A percentile compares a stretch with the other conserved stretches of the same genome.
phyloP scores from a whole-genome alignment of 2,888 invertebrate genomes.

The Prenolepis imparis region DNA sequence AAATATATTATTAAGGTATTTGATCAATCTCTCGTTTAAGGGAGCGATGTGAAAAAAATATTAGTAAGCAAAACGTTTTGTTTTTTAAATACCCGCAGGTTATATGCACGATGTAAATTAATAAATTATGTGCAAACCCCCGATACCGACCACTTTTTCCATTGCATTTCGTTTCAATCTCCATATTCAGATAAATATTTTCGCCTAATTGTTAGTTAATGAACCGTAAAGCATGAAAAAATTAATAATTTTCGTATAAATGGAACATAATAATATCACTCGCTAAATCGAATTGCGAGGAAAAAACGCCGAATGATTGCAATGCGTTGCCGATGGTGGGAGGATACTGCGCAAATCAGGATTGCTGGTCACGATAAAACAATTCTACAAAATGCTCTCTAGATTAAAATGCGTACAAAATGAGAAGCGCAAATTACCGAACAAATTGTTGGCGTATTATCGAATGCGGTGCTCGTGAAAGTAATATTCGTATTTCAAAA shows the following conservation, averaged over 20 bases:
- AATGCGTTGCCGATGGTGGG: constrained; percentile 19
- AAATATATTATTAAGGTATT: constrained; percentile 13
- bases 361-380: constrained; percentile 48
- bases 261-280: constrained; percentile 48
- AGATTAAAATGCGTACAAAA: constrained; percentile 56
- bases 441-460: constrained; percentile 53
- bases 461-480: constrained; percentile 46
- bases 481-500: constrained; percentile 56
- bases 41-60: constrained; percentile 32
- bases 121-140: constrained; percentile 51
- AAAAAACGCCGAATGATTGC: constrained; percentile 44
- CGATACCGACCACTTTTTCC: constrained; percentile 52
- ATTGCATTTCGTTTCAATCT: constrained; percentile 52
- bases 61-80: constrained; percentile 35
- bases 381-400: constrained; percentile 54
- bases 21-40: constrained; percentile 21
- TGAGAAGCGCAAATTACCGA: constrained; percentile 55
- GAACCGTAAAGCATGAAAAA: constrained; percentile 55
- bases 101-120: constrained; percentile 35
- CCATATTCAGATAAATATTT: constrained; percentile 58
- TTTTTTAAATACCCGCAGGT: constrained; percentile 43
- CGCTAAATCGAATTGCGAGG: constrained; percentile 28
- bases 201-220: constrained; percentile 56
- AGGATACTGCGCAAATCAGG: constrained; percentile 48
- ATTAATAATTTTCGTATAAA: constrained; percentile 57